Evolutionary conservation across 2,113 vertebrate genomes (phyloP), one percentile per base, ranked within the genome.

Genomic region (Melospiza melodia): DNA sequence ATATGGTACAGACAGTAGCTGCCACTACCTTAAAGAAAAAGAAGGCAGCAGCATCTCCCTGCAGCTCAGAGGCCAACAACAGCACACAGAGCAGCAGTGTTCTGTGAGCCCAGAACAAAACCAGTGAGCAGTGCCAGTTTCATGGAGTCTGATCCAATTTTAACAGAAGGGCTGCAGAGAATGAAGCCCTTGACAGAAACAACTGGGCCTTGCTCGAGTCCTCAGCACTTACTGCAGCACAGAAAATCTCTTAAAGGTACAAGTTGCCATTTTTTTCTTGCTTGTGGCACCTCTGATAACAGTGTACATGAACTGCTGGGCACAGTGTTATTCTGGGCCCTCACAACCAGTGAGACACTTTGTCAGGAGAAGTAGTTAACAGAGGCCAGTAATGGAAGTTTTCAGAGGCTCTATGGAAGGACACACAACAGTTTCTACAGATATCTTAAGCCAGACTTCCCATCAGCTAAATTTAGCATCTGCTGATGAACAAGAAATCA

Each of bases 151-250:
- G 2, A 80, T 74, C 43, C 75, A 62, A 63, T 87, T 85, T 62
- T 71, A 94, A 80, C 78, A 62, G 43, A 82, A 93, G 51, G 86
- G 52, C 95, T 59, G 43, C 55, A 80, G 18, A 93, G 57, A 89
- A 95, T 61, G 84, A 84, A 94, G 59, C 66, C 73, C 81, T 66
- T 65, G 31, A 87, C 57, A 93, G 59, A 93, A 91, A 91, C 58
- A 91, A 73, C 20, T 16, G 84, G 73, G 57, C 57, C 21, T 67
- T 66, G 58, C 82, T 87, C 2, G 1, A 87, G 41, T 89, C 62
- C 54, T 87, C 43, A 59, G 19, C 75, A 51, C 66, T 79, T 61
- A 57, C 39, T 62, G 8, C 9, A 58, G 54, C 66, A 66, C 51
- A 69, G 43, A 72, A 93, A 72, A 52, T 1, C 4, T 5, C 33